Percentiles rank a stretch among this genome's conserved stretches.
phyloP scores from a whole-genome alignment of 2,888 invertebrate genomes.

The Sipha maydis region DNA sequence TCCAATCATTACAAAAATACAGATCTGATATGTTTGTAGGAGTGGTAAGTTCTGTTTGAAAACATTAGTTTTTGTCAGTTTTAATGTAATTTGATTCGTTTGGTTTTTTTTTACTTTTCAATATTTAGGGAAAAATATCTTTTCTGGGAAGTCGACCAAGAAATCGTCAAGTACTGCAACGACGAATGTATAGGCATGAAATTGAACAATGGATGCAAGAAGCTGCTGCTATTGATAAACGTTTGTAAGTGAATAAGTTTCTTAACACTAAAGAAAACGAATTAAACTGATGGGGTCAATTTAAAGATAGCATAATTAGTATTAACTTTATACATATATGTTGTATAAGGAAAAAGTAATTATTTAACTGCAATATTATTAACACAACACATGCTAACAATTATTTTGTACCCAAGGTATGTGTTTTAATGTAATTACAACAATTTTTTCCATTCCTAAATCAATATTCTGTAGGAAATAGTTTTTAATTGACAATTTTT shows the following conservation, averaged over 20 bases:
- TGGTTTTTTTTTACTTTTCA: too few species aligned
- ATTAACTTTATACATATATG: not conserved
- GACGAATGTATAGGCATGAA: conserved; percentile 80
- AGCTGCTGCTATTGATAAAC: conserved; percentile 67
- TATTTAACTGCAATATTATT: conserved; percentile 6
- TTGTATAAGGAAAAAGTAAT: not conserved
- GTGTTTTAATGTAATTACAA: not conserved
- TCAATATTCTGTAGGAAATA: too few species aligned
- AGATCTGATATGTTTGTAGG: conserved; percentile 70
- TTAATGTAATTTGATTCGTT: too few species aligned
- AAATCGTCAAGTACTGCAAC: conserved; percentile 80
- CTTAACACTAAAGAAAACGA: not conserved
- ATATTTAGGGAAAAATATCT: conserved; percentile 71
- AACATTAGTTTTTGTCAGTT: not conserved
- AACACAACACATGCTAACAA: not conserved
- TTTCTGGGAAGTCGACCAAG: conserved; percentile 80
- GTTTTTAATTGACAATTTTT: too few species aligned
- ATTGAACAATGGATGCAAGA: conserved; percentile 80
- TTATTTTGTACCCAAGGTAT: conserved; percentile 1
- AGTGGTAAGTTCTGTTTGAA: conserved; percentile 40
- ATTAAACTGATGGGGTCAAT: conserved; percentile 44
- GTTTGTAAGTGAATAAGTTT: conserved; percentile 21
- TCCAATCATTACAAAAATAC: conserved; percentile 70
- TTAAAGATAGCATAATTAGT: conserved; percentile 22
- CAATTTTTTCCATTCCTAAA: not conserved